Evolutionary conservation across 2,797 vertebrate species (phyloP).

Genomic region (Lindbergichthys nudifrons): DNA sequence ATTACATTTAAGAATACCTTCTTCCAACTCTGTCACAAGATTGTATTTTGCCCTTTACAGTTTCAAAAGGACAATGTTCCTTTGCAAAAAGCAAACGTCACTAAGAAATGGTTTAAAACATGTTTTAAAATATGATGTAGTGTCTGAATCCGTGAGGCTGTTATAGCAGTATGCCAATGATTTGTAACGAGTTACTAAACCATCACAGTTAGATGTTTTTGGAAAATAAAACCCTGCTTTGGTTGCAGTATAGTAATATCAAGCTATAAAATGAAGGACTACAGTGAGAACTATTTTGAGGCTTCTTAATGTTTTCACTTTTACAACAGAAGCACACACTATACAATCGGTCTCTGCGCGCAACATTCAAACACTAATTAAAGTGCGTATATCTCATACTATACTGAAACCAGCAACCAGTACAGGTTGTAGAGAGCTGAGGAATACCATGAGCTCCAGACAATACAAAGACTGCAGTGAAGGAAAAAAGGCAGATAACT

Average conservation of each 20-base stretch:
- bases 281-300: not conserved
- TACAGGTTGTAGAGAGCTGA: not conserved
- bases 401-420: not conserved
- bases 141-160: not conserved
- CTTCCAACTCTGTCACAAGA: not conserved
- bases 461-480: conserved; percentile 40
- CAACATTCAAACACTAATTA: conserved; percentile 6
- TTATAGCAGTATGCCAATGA: too few relatives aligned
- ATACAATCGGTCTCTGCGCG: conserved; percentile 2
- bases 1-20: not conserved
- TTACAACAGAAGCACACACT: not conserved
- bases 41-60: not conserved
- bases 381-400: not conserved
- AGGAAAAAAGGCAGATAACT: conserved; percentile 35
- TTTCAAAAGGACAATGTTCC: too few relatives aligned
- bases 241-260: conserved; percentile 6
- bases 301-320: conserved; percentile 21
- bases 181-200: too few relatives aligned
- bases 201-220: not conserved
- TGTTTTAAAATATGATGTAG: too few relatives aligned
- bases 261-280: conserved; percentile 15
- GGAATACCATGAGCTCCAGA: conserved; percentile 7
- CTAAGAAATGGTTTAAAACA: too few relatives aligned
- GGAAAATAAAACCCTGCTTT: not conserved
- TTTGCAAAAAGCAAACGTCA: too few relatives aligned